These are phyloP conservation scores for Philhelius pedissequus DNA, from an alignment of 2,888 invertebrate genomes.

Conservation along the genomic window DNA sequence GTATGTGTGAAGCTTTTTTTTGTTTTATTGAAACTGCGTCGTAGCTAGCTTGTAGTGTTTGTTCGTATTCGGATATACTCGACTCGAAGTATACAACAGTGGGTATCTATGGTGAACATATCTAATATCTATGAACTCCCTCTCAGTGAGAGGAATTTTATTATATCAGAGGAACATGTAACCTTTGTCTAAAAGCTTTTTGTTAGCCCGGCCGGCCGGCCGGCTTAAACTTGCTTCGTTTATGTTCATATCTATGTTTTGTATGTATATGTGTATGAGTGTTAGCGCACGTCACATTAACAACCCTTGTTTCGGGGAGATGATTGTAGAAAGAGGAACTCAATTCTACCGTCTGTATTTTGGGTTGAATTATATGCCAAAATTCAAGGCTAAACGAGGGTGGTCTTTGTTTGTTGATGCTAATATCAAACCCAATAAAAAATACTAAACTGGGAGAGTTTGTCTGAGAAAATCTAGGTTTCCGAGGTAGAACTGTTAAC, in stretches of 20 bases:
- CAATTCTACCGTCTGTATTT: slow-evolving; percentile 42
- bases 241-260: not conserved
- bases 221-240: not conserved
- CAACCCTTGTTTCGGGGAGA: slow-evolving; percentile 35
- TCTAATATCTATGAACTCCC: slow-evolving; percentile 2
- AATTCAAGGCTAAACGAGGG: slow-evolving; percentile 6
- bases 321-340: slow-evolving; percentile 29
- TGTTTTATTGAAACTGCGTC: slow-evolving; percentile 42
- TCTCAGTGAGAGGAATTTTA: slow-evolving; percentile 3
- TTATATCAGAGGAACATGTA: slow-evolving; percentile 16
- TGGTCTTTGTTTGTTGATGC: slow-evolving; percentile 36
- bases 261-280: not conserved
- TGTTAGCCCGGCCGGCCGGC: not conserved
- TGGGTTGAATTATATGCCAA: slow-evolving; percentile 25
- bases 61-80: not conserved
- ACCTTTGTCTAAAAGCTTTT: slow-evolving; percentile 8
- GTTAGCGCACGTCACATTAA: not conserved
- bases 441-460: not conserved
- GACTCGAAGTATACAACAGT: too few relatives aligned
- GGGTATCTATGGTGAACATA: too few relatives aligned
- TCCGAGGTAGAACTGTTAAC: not conserved
- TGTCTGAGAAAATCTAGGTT: slow-evolving; percentile 45
- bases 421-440: not conserved
- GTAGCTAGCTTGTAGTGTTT: slow-evolving; percentile 34
- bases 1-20: slow-evolving; percentile 14